Base-by-base conservation (phyloP, 2,888 invertebrate species). In the Eristalis tenax region DNA sequence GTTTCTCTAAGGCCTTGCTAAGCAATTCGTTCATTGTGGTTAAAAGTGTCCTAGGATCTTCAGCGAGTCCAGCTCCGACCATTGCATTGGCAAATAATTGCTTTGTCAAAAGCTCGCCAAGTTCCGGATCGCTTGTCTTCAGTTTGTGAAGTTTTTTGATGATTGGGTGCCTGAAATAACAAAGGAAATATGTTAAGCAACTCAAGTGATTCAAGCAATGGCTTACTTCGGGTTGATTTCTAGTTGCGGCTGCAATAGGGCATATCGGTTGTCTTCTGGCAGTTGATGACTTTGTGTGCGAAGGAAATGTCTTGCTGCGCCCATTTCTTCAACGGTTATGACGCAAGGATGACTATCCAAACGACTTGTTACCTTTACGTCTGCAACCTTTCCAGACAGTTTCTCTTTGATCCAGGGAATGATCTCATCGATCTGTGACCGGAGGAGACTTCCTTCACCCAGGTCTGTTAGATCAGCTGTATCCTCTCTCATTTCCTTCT, bases 241-340 rank as follows among this genome's bases (percentile, higher is more conserved):
- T 65, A 99, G 94, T 86, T 97, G 97, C 0, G 99, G 99, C 91
- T 98, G 97, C 74, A 99, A 93, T 81, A 99, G 93, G 0, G 97
- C 96, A 91, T 96, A 98, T 90, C 97, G 95, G 91, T 96, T 96
- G 90, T 98, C 98, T 90, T 98, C 98, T 0, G 96, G 95, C 76
- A 97, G 92, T 90, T 95, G 95, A 89, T 96, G 96, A 73, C 98
- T 96, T 90, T 98, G 97, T 0, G 98, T 98, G 75, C 97, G 95
- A 75, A 99, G 96, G 91, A 99, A 99, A 93, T 99, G 99, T 64
- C 99, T 94, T 0, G 99, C 99, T 1, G 98, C 97, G 0, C 98
- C 99, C 98, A 99, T 99, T 93, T 99, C 99, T 89, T 97, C 97
- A 0, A 99, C 98, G 0, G 98, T 98, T 2, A 99, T 95, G 0